Conservation (phyloP, 1,140 invertebrate species). For the Vanessa tameamea region DNA sequence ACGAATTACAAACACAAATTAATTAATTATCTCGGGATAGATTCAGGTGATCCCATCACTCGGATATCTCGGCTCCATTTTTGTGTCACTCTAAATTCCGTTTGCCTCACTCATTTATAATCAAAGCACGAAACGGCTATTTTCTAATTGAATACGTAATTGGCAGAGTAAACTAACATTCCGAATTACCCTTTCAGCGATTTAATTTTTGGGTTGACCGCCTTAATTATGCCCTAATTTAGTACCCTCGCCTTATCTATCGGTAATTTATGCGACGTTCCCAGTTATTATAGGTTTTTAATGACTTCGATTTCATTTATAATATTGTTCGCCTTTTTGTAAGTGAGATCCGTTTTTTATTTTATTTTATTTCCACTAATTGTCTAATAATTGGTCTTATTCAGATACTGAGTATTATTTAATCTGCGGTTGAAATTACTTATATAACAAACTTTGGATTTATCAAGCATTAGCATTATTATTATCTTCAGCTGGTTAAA, state of each 20-base stretch:
- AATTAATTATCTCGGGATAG: neutral
- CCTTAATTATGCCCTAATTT: constrained; percentile 23
- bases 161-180: constrained; percentile 22
- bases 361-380: too few relatives aligned
- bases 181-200: constrained; percentile 20
- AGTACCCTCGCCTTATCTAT: constrained; percentile 19
- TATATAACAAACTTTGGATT: too few relatives aligned
- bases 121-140: constrained; percentile 19
- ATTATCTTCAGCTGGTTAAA: too few relatives aligned
- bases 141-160: constrained; percentile 42
- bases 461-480: too few relatives aligned
- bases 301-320: constrained; percentile 15
- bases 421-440: too few relatives aligned
- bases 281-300: constrained; percentile 26
- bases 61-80: neutral
- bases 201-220: constrained; percentile 22
- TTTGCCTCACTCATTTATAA: constrained; percentile 6
- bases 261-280: constrained; percentile 22
- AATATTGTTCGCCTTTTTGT: neutral
- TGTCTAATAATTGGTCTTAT: too few relatives aligned
- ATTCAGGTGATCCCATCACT: too few relatives aligned
- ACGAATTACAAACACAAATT: neutral
- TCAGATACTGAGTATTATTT: too few relatives aligned
- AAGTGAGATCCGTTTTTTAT: neutral
- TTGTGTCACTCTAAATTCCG: neutral